A percentile compares a stretch with the other conserved stretches of the same genome.
Evolutionary conservation across 2,113 vertebrate species (phyloP).

Genomic region (Cyprinodon brontotheroides): DNA sequence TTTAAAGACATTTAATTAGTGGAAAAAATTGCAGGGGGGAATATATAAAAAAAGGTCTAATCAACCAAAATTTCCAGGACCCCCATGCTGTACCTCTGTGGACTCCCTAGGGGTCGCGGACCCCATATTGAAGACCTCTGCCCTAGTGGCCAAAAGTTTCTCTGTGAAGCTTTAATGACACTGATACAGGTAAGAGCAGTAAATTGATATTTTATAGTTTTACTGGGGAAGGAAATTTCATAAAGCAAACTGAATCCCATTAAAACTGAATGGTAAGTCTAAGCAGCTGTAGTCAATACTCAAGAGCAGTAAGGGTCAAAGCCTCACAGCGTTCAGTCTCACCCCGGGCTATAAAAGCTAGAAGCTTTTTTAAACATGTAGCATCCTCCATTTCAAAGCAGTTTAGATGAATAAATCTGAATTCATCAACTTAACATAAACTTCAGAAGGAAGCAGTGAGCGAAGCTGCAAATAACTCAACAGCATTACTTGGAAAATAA

Average conservation of each 20-base stretch:
- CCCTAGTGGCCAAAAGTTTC: too few relatives aligned
- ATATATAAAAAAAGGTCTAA: too few relatives aligned
- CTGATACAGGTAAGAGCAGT: conserved; percentile 5
- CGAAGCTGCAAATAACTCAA: not conserved
- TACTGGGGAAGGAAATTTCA: conserved; percentile 15
- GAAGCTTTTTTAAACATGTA: conserved; percentile 29
- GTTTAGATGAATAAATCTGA: conserved; percentile 43
- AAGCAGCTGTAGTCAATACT: conserved; percentile 50
- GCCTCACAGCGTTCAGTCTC: conserved; percentile 25
- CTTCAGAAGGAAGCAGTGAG: conserved; percentile 3
- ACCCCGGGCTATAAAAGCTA: conserved; percentile 10
- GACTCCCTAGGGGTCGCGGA: too few relatives aligned
- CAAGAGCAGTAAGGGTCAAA: conserved; percentile 37
- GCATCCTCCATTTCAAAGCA: conserved; percentile 33
- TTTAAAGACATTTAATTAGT: too few relatives aligned
- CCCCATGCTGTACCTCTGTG: too few relatives aligned
- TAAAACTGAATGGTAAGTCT: conserved; percentile 19
- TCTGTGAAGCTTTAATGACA: conserved; percentile 1
- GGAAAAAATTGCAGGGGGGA: too few relatives aligned
- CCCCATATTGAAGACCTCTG: too few relatives aligned
- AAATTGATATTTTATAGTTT: conserved; percentile 24
- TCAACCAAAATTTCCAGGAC: too few relatives aligned
- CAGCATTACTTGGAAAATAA: not conserved
- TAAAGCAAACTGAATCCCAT: not conserved
- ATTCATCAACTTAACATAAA: conserved; percentile 23